Percentiles rank a stretch among this genome's conserved stretches.
Conservation (phyloP, 2,113 vertebrate species). For the Bothrops jararaca region DNA sequence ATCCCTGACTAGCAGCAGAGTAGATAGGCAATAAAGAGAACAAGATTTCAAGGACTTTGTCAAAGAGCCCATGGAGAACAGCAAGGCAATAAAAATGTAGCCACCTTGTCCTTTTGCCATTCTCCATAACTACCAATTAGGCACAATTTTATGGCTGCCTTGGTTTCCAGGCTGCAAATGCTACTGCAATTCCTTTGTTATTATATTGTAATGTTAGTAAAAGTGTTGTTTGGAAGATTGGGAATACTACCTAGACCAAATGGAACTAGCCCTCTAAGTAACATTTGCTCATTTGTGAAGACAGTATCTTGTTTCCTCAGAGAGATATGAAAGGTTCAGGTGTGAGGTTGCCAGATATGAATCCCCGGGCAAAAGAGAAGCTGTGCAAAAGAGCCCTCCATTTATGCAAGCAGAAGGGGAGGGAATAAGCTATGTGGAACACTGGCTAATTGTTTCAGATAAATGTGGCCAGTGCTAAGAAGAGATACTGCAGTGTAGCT, state of each 20-base stretch:
- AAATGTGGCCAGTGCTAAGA: background rate
- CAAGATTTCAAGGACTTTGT: constrained; percentile 62
- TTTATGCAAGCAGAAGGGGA: background rate
- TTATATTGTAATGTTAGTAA: constrained; percentile 25
- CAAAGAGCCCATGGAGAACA: constrained; percentile 61
- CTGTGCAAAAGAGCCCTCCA: background rate
- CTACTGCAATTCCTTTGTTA: background rate
- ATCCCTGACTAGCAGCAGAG: constrained; percentile 57
- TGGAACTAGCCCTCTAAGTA: constrained; percentile 2
- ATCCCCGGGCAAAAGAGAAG: background rate
- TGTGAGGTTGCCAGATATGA: background rate
- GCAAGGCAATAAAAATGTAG: constrained; percentile 57
- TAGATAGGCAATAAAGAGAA: constrained; percentile 66
- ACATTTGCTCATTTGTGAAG: background rate
- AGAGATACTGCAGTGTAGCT: background rate
- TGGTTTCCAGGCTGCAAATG: background rate
- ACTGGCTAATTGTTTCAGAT: background rate
- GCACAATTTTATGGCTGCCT: constrained; percentile 32
- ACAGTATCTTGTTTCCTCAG: background rate
- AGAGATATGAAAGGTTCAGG: background rate
- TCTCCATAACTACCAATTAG: constrained; percentile 50
- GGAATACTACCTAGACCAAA: constrained; percentile 27
- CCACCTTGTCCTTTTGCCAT: constrained; percentile 51
- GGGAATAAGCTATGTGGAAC: background rate
- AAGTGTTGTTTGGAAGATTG: constrained; percentile 34